Percentiles rank a stretch among this genome's conserved stretches.
phyloP scores from a whole-genome alignment of 1,140 invertebrate genomes.

The Ephestia elutella region DNA sequence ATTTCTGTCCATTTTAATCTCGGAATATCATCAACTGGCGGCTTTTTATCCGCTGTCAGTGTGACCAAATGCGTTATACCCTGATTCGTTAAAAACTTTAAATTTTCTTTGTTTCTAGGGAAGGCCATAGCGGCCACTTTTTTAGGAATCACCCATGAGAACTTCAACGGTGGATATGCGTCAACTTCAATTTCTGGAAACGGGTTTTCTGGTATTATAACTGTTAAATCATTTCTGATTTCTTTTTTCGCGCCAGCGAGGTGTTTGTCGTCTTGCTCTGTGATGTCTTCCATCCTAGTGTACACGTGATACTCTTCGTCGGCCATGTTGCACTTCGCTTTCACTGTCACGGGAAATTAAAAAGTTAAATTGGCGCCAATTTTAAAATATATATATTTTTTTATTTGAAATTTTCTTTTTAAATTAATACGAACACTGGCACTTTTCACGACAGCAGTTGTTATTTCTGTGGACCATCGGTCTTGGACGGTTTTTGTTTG shows the following conservation, averaged over 20 bases:
- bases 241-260: constrained; percentile 62
- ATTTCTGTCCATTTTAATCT: constrained; percentile 76
- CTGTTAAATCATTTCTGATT: constrained; percentile 54
- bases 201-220: constrained; percentile 66
- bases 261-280: constrained; percentile 59
- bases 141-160: constrained; percentile 77
- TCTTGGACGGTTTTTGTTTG: constrained; percentile 35
- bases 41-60: constrained; percentile 77
- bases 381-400: constrained; percentile 9
- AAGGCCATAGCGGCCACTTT: constrained; percentile 78
- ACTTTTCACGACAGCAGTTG: constrained; percentile 31
- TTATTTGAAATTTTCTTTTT: constrained; percentile 13
- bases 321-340: constrained; percentile 35
- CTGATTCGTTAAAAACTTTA: constrained; percentile 65
- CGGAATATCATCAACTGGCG: constrained; percentile 70
- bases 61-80: constrained; percentile 75
- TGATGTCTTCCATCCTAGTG: constrained; percentile 60
- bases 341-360: constrained; percentile 33
- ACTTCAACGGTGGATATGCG: constrained; percentile 76
- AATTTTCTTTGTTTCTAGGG: constrained; percentile 66
- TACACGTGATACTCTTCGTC: constrained; percentile 53
- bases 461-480: constrained; percentile 33
- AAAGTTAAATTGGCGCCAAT: constrained; percentile 11
- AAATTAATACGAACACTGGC: constrained; percentile 28
- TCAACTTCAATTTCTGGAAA: constrained; percentile 70